These are phyloP conservation scores for Aphodius sticticus DNA, from an alignment of 2,888 invertebrate genomes.

Conservation along the genomic window DNA sequence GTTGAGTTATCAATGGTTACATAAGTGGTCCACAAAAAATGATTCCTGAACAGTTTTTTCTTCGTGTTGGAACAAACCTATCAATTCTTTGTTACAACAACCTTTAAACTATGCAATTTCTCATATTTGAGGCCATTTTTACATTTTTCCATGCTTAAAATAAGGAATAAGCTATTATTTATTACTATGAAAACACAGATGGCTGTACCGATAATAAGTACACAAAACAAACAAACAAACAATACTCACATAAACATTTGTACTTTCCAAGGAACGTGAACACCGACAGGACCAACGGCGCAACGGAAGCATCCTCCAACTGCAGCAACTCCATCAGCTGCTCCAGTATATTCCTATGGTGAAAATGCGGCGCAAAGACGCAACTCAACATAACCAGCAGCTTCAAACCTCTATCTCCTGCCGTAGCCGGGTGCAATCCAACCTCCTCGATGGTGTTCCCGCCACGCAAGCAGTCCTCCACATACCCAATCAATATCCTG, in stretches of 20 bases:
- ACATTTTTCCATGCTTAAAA: no score
- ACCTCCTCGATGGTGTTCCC: slow-evolving; percentile 75
- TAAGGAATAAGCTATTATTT: no score
- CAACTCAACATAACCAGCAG: slow-evolving; percentile 89
- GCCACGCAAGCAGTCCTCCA: slow-evolving; percentile 78
- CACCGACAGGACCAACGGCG: slow-evolving; percentile 82
- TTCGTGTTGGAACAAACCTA: no score
- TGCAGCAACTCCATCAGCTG: slow-evolving; percentile 80
- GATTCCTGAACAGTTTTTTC: no score
- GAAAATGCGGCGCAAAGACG: slow-evolving; percentile 93
- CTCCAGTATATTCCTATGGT: slow-evolving; percentile 83
- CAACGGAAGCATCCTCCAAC: slow-evolving; percentile 81
- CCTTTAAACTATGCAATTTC: no score
- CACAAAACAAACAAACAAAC: no score
- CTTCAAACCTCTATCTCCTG: slow-evolving; percentile 89
- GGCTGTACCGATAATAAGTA: no score
- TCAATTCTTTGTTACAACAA: no score
- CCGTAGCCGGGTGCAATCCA: slow-evolving; percentile 81
- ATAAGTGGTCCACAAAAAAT: no score
- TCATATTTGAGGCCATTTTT: no score
- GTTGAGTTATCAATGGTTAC: no score
- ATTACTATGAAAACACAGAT: no score
- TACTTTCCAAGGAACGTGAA: slow-evolving; percentile 89
- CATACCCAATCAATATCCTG: slow-evolving; percentile 69
- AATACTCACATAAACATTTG: slow-evolving; percentile 75